Base-by-base conservation (phyloP, 2,797 vertebrate species). In the Tenualosa thibaudeaui region DNA sequence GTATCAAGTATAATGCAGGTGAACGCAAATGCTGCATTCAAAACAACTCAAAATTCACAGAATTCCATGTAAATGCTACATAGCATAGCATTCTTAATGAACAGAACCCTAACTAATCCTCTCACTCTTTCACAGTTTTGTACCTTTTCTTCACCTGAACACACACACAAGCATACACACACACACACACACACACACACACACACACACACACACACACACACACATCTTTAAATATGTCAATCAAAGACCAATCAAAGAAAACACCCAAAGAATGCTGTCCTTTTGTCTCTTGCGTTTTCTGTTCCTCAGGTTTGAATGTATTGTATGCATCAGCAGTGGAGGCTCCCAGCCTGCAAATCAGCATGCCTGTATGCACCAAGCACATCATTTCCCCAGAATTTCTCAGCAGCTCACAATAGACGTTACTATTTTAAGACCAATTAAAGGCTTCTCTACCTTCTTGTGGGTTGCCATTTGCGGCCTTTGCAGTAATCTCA, bases 371-470 rank as follows among this genome's bases (percentile, higher is more conserved):
- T 31, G 26, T 19, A 40, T 40, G 31, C 65, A 17, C 4, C 65
- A 92, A 93, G 84, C 83, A 68, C 82, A 56, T 56, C 71, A 84
- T 5, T 24, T 62, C 31, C 2, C 0, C 56, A 9, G 62, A 84
- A 81, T 71, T 81, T 17, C 10, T 26, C 75, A 81, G 83, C 40
- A 84, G 26, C 6, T 37, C 60, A n/a, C 71, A 78, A 78, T 43
- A 78, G 71, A 78, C 13, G 37, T 19, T 78, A 19, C 49, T 81
- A 83, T 85, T 87, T 85, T 81, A 26, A 87, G 81, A 81, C 84
- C 84, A 87, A 83, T 87, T 85, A 85, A 85, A 78, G 49, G 19
- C 62, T 54, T 54, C 82, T 43, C 24, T 5, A 15, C 53, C 60
- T 60, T 22, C 17, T 58, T 58, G 12, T 19, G 71, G 37, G 71